These are phyloP conservation scores for Paedocypris sp. DNA, from an alignment of 2,113 vertebrate species.

Conservation along the genomic window DNA sequence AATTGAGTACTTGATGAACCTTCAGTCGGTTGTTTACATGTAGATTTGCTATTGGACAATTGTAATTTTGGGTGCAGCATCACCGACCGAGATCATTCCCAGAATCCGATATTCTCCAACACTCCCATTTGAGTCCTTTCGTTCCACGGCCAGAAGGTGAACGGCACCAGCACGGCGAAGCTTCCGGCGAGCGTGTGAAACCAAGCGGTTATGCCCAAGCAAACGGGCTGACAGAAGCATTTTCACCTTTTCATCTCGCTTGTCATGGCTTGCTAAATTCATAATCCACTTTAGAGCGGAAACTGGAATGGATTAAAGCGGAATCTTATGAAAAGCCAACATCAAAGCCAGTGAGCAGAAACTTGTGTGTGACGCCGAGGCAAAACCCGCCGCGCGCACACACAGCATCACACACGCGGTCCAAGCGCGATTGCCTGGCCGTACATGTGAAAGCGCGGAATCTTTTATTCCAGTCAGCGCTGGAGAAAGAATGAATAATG, in stretches of 20 bases:
- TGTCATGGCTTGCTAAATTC: constrained; percentile 20
- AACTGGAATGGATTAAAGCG: constrained; percentile 15
- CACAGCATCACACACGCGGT: not conserved
- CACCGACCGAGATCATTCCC: too few species aligned
- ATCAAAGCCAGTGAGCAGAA: constrained; percentile 2
- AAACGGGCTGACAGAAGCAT: not conserved
- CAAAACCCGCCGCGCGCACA: not conserved
- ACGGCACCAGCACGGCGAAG: not conserved
- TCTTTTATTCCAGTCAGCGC: constrained; percentile 21
- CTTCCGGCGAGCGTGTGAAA: not conserved
- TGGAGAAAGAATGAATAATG: constrained; percentile 28
- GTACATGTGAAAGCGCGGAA: constrained; percentile 19
- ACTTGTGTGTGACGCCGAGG: not conserved
- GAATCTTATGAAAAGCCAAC: constrained; percentile 16
- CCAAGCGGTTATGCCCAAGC: not conserved
- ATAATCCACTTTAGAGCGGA: constrained; percentile 20
- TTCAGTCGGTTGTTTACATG: too few species aligned
- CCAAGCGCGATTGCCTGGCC: constrained; percentile 6
- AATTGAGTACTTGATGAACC: too few species aligned
- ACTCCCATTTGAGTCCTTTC: too few species aligned
- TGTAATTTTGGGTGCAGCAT: too few species aligned
- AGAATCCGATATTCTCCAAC: too few species aligned
- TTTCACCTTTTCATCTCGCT: constrained; percentile 6
- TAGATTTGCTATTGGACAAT: too few species aligned
- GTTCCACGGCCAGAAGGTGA: not conserved